phyloP scores from a whole-genome alignment of 2,797 vertebrate species.

The Phalloptychus januarius region DNA sequence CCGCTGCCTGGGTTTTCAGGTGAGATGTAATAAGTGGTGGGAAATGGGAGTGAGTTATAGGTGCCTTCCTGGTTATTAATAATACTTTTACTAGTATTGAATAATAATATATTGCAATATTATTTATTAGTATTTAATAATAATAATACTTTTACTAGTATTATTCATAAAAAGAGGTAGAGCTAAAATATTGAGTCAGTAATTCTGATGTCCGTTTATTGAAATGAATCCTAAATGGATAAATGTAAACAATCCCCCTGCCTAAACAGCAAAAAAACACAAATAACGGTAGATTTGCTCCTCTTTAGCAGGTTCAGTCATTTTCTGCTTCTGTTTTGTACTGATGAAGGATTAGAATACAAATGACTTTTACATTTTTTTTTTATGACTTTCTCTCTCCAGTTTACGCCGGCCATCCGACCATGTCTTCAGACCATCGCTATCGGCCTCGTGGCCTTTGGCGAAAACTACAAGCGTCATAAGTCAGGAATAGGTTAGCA shows the following conservation, averaged over 20 bases:
- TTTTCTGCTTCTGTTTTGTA: constrained; percentile 1
- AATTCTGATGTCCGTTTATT: not conserved
- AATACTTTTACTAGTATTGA: too few species aligned
- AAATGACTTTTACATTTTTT: not conserved
- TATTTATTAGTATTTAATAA: too few species aligned
- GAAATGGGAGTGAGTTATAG: not conserved
- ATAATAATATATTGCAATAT: too few species aligned
- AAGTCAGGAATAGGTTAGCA: constrained; percentile 88
- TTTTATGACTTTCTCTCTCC: constrained; percentile 10
- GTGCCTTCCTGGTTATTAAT: not conserved
- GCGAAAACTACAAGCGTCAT: constrained; percentile 90
- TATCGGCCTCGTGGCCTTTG: constrained; percentile 91
- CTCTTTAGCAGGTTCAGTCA: constrained; percentile 6
- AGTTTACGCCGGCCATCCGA: constrained; percentile 91
- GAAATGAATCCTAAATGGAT: not conserved
- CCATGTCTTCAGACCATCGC: constrained; percentile 91
- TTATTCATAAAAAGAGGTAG: not conserved
- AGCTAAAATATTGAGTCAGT: not conserved
- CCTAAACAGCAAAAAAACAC: constrained; percentile 11
- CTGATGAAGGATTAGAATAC: constrained; percentile 9
- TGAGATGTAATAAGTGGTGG: constrained; percentile 54
- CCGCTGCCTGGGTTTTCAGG: constrained; percentile 94
- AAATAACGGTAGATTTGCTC: not conserved
- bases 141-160: not conserved
- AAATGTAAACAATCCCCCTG: not conserved